A percentile compares a stretch with the other conserved stretches of the same genome.
These are phyloP conservation scores for Martes martes DNA, from an alignment of 2,113 vertebrate genomes.

Conservation along the genomic window DNA sequence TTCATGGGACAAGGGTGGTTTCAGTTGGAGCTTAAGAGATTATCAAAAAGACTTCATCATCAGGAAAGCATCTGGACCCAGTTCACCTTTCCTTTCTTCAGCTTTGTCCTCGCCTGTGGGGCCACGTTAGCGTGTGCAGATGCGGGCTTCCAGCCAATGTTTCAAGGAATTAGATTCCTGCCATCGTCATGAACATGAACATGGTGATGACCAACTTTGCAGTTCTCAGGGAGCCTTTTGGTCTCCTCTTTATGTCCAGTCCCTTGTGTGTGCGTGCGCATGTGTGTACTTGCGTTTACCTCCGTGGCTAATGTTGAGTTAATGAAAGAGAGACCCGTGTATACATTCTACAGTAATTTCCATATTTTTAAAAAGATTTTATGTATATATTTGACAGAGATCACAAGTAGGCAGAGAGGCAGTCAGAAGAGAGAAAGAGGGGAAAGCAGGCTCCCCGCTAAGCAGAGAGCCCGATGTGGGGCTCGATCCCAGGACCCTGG, in stretches of 20 bases:
- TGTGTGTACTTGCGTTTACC: background rate
- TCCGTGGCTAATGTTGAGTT: background rate
- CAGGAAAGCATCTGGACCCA: background rate
- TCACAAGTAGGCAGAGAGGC: too few relatives aligned
- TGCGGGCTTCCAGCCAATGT: background rate
- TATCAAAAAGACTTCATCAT: background rate
- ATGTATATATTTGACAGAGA: too few relatives aligned
- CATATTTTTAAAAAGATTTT: background rate
- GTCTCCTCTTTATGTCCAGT: background rate
- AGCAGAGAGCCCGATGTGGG: too few relatives aligned
- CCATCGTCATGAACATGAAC: background rate
- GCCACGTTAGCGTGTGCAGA: background rate
- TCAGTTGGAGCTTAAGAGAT: background rate
- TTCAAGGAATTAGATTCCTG: background rate
- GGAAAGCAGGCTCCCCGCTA: too few relatives aligned
- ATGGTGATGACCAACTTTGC: background rate
- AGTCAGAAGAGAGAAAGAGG: too few relatives aligned
- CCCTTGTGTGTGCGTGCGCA: background rate
- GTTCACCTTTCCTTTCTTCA: background rate
- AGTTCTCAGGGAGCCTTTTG: background rate
- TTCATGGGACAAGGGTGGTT: background rate
- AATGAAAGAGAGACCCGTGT: background rate
- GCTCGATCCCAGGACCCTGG: too few relatives aligned
- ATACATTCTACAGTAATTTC: background rate
- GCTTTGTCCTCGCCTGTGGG: background rate